Conservation (phyloP, 1,140 invertebrate species). For the Hydropsyche tenuis region DNA sequence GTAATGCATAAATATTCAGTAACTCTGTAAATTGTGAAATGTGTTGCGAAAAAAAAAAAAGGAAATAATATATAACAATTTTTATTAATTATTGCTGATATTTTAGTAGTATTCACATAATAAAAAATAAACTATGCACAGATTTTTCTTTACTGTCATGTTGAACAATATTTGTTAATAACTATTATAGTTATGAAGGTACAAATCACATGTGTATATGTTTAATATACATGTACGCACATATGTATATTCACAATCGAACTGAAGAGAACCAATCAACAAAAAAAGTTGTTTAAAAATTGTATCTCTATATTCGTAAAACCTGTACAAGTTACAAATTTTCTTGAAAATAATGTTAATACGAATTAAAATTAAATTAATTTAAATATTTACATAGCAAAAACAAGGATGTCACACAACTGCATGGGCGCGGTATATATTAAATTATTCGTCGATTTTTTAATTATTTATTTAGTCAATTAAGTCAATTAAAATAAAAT, state of each 20-base stretch:
- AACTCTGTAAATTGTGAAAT: not conserved
- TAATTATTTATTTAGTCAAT: too few relatives aligned
- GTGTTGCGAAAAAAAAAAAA: not conserved
- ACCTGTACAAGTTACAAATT: slow-evolving; percentile 48
- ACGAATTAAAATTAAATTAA: slow-evolving; percentile 37
- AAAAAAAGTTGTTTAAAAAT: not conserved
- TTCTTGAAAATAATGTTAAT: slow-evolving; percentile 42
- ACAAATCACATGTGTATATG: slow-evolving; percentile 44
- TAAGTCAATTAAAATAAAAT: too few relatives aligned
- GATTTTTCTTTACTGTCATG: slow-evolving; percentile 52
- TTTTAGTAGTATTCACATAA: slow-evolving; percentile 62
- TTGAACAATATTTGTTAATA: slow-evolving; percentile 46
- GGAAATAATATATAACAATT: slow-evolving; percentile 50
- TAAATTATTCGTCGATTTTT: too few relatives aligned
- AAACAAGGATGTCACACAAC: not conserved
- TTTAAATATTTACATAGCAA: slow-evolving; percentile 40
- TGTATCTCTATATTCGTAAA: slow-evolving; percentile 15
- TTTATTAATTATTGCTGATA: slow-evolving; percentile 52
- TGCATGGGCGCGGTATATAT: too few relatives aligned
- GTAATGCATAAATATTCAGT: too few relatives aligned
- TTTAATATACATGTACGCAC: slow-evolving; percentile 22
- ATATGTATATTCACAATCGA: slow-evolving; percentile 8
- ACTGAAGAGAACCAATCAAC: not conserved
- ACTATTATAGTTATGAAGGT: slow-evolving; percentile 38
- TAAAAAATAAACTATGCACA: slow-evolving; percentile 68